These are phyloP conservation scores for Aphaenogaster ashmeadi DNA, from an alignment of 1,140 invertebrate genomes.

Conservation along the genomic window DNA sequence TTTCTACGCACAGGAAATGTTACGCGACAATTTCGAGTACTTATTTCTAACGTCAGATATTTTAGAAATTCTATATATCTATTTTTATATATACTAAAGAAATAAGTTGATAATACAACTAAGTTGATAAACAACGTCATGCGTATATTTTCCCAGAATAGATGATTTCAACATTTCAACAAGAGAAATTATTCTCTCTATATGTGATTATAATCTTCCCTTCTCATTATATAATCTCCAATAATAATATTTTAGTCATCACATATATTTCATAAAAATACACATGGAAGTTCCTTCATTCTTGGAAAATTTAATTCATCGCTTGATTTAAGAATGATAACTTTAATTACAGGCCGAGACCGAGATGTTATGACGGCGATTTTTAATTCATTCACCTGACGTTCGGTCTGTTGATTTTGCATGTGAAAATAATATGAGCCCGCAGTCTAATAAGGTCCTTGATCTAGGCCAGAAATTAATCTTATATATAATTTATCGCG, in stretches of 20 bases:
- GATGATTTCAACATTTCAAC: slow-evolving; percentile 21
- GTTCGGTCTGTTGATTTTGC: slow-evolving; percentile 45
- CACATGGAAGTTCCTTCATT: slow-evolving; percentile 31
- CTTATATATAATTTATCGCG: slow-evolving; percentile 44
- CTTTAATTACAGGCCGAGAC: slow-evolving; percentile 44
- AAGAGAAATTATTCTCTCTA: slow-evolving; percentile 25
- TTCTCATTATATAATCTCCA: slow-evolving; percentile 43
- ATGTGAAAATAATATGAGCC: slow-evolving; percentile 41
- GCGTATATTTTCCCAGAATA: background rate
- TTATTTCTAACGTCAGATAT: background rate
- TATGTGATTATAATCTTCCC: slow-evolving; percentile 28
- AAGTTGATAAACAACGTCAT: background rate
- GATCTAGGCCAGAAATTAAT: slow-evolving; percentile 59
- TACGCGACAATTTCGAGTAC: background rate
- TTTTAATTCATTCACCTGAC: slow-evolving; percentile 57
- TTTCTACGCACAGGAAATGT: background rate
- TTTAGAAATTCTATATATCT: background rate
- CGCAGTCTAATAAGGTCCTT: slow-evolving; percentile 44
- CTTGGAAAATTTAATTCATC: slow-evolving; percentile 53
- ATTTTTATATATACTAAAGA: background rate
- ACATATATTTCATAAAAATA: slow-evolving; percentile 34
- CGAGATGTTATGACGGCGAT: slow-evolving; percentile 53
- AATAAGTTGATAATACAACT: background rate
- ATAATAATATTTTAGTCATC: slow-evolving; percentile 53
- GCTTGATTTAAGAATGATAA: slow-evolving; percentile 54